These are phyloP conservation scores for Laticauda colubrina DNA, from an alignment of 2,113 vertebrate species.

Conservation along the genomic window DNA sequence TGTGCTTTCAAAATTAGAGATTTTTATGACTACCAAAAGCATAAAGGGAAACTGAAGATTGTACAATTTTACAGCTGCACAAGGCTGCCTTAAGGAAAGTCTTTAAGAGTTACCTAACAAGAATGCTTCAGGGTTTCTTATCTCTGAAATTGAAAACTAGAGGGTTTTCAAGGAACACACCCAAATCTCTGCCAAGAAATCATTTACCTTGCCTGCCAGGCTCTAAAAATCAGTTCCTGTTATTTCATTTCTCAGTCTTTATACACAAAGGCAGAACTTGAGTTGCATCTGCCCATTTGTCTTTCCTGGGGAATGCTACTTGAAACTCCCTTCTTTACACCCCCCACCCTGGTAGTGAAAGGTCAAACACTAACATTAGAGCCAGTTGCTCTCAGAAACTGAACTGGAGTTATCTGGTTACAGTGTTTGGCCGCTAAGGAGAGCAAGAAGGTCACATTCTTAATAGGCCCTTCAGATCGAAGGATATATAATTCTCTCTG, in stretches of 20 bases:
- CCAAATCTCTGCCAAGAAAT: neutral
- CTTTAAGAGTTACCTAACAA: neutral
- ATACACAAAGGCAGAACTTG: neutral
- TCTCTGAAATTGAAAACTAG: neutral
- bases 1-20: neutral
- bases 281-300: neutral
- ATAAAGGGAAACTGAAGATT: neutral
- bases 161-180: neutral
- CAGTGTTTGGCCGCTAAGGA: slow-evolving; percentile 22
- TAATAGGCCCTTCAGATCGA: neutral
- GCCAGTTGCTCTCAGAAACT: neutral
- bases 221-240: neutral
- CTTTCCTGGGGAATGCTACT: neutral
- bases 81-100: neutral
- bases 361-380: slow-evolving; percentile 61
- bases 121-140: neutral
- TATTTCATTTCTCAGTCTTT: neutral
- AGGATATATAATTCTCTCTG: slow-evolving; percentile 25
- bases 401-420: slow-evolving; percentile 51
- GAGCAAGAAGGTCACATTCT: slow-evolving; percentile 44
- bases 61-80: neutral
- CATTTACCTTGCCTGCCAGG: neutral
- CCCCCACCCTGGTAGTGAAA: slow-evolving; percentile 23
- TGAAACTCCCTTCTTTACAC: neutral
- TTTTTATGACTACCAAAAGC: neutral